phyloP scores from a whole-genome alignment of 2,888 invertebrate genomes.

The Anarsia innoxiella region DNA sequence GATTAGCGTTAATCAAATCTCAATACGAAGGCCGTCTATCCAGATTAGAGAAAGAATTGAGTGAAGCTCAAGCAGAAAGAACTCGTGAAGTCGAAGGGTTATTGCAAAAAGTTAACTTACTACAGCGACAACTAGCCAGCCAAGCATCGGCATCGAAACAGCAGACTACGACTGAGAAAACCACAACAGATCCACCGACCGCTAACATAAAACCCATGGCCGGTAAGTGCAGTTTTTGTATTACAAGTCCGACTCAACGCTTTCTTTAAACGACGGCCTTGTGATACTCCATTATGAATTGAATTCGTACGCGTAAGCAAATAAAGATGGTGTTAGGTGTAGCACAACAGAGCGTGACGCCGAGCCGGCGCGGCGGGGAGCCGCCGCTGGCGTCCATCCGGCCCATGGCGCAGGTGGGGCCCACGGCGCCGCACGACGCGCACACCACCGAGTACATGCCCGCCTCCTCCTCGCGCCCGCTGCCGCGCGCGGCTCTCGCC shows the following conservation, averaged over 20 bases:
- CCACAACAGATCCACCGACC: constrained; percentile 79
- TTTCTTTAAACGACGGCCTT: neutral
- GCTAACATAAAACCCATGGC: constrained; percentile 97
- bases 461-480: constrained; percentile 82
- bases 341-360: constrained; percentile 66
- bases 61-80: constrained; percentile 77
- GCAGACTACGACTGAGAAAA: constrained; percentile 71
- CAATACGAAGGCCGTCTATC: constrained; percentile 82
- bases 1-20: constrained; percentile 78
- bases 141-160: constrained; percentile 82
- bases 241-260: neutral
- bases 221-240: constrained; percentile 67
- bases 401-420: constrained; percentile 89
- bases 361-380: constrained; percentile 82
- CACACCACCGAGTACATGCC: constrained; percentile 87
- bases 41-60: constrained; percentile 83
- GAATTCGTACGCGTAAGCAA: too few species aligned
- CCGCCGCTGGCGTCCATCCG: constrained; percentile 93
- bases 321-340: constrained; percentile 39
- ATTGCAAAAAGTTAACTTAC: constrained; percentile 79
- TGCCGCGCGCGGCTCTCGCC: constrained; percentile 77
- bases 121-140: constrained; percentile 81
- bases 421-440: constrained; percentile 80
- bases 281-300: too few species aligned
- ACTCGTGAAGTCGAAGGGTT: constrained; percentile 81